Evolutionary conservation across 2,888 invertebrate genomes (phyloP).

Genomic region (Epistrophella euchroma): DNA sequence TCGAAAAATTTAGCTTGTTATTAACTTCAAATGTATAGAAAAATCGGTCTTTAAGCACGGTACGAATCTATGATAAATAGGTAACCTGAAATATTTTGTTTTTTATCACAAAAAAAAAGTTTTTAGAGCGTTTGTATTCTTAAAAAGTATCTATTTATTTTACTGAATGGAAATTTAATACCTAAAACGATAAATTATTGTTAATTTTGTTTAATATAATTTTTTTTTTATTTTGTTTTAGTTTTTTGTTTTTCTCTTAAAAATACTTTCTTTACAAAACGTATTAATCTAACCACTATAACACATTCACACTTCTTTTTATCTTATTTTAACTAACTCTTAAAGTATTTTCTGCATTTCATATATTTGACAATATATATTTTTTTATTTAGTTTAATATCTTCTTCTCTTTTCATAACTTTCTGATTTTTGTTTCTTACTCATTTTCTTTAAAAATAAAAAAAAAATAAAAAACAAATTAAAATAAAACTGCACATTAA

Average conservation of each 20-base stretch:
- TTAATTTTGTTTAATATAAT: not conserved
- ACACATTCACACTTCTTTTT: not conserved
- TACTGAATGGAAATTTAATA: too few relatives aligned
- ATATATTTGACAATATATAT: not conserved
- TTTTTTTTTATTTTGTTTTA: slow-evolving; percentile 16
- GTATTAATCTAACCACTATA: not conserved
- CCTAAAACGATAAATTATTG: not conserved
- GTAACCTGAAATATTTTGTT: too few relatives aligned
- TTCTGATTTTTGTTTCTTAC: slow-evolving; percentile 17
- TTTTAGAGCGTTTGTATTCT: too few relatives aligned
- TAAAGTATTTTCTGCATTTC: not conserved
- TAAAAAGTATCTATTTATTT: too few relatives aligned
- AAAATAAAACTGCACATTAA: slow-evolving; percentile 52
- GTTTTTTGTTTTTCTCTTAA: slow-evolving; percentile 20
- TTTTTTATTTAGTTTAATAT: not conserved
- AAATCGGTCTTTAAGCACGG: too few relatives aligned
- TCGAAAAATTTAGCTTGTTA: too few relatives aligned
- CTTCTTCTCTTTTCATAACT: slow-evolving; percentile 16
- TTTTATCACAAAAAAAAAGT: too few relatives aligned
- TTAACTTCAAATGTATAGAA: too few relatives aligned
- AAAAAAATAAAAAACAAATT: slow-evolving; percentile 15
- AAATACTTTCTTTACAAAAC: slow-evolving; percentile 19
- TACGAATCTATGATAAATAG: too few relatives aligned
- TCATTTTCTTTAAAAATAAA: slow-evolving; percentile 34
- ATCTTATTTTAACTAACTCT: not conserved